Evolutionary conservation across 37 sponge, comb jelly and placozoan species (phyloP).

Genomic region (Axinella damicornis): DNA sequence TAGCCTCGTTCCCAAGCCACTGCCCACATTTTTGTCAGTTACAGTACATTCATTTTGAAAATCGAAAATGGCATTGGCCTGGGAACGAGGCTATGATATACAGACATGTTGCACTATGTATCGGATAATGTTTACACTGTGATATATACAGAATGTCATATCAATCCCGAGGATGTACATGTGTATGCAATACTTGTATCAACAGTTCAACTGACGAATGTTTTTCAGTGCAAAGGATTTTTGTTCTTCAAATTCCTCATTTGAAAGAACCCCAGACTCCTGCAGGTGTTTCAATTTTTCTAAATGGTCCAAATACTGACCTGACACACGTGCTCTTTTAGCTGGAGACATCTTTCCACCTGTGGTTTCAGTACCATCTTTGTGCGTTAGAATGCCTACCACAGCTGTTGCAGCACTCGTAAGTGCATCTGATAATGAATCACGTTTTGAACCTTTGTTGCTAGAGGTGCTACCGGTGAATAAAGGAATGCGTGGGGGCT

Average conservation of each 20-base stretch:
- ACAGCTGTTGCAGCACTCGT: conserved; percentile 8
- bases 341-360: no score
- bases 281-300: background rate
- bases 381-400: background rate
- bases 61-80: no score
- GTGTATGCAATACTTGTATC: no score
- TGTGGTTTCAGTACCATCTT: no score
- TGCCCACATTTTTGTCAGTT: no score
- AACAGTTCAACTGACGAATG: background rate
- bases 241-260: conserved; percentile 28
- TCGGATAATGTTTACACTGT: no score
- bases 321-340: no score
- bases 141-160: no score
- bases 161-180: background rate
- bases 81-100: no score
- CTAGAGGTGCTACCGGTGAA: background rate
- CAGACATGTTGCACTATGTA: no score
- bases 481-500: conserved; percentile 11
- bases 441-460: background rate
- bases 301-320: background rate
- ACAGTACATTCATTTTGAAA: no score
- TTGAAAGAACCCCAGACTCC: conserved; percentile 8
- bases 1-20: no score
- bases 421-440: background rate
- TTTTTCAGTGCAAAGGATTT: conserved; percentile 7